Conservation (phyloP, 2,113 vertebrate genomes). For the Lepus americanus region DNA sequence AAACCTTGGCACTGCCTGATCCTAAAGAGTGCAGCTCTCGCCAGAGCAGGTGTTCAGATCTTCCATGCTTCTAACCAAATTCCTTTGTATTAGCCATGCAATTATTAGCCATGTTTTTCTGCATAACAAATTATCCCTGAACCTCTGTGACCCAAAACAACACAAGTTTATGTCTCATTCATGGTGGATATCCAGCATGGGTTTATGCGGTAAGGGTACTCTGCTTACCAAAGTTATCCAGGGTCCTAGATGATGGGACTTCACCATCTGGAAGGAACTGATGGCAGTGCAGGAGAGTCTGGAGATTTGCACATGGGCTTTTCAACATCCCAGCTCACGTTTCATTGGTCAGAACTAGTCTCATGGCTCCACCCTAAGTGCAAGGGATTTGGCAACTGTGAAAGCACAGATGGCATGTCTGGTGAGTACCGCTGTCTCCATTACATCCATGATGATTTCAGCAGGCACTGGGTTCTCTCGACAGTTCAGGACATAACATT, state of each 20-base stretch:
- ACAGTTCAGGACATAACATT: not conserved
- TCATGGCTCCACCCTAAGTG: not conserved
- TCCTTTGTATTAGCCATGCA: not conserved
- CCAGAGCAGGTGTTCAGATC: not conserved
- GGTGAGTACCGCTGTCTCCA: not conserved
- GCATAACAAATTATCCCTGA: not conserved
- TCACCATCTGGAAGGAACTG: not conserved
- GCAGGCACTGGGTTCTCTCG: not conserved
- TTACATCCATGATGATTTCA: not conserved
- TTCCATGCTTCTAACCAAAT: not conserved
- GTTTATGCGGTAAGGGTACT: not conserved
- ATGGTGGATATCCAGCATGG: not conserved
- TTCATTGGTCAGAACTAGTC: constrained; percentile 31
- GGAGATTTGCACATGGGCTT: not conserved
- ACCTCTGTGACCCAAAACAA: not conserved
- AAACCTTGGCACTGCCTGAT: not conserved
- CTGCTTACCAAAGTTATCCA: not conserved
- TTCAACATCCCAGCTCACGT: not conserved
- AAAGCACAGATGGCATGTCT: not conserved
- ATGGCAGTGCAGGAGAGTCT: not conserved
- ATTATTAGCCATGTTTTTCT: not conserved
- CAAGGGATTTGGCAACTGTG: not conserved
- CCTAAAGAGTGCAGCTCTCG: not conserved
- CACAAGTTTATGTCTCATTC: not conserved
- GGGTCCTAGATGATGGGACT: not conserved